phyloP scores from a whole-genome alignment of 2,113 vertebrate genomes.

The Bos indicus region DNA sequence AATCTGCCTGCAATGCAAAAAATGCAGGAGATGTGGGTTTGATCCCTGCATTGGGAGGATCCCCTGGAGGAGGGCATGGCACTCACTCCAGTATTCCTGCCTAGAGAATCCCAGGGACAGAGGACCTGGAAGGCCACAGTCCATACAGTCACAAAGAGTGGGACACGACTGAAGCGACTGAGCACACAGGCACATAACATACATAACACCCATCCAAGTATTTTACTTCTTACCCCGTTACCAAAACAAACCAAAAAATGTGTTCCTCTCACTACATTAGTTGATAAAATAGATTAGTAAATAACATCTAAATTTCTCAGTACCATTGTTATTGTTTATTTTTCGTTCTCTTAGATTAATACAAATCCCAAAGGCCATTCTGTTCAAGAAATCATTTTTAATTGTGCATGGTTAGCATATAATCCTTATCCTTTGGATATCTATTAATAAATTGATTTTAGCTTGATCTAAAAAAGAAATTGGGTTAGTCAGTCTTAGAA shows the following conservation, averaged over 20 bases:
- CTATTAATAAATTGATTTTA: not conserved
- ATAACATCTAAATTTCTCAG: not conserved
- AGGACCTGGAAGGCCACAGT: not conserved
- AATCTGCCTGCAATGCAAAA: not conserved
- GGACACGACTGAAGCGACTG: accelerated
- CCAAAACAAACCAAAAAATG: not conserved
- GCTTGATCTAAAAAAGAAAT: not conserved
- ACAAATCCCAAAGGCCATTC: not conserved
- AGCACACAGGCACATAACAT: not conserved
- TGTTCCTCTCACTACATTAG: not conserved
- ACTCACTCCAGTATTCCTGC: not conserved
- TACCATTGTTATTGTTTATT: not conserved
- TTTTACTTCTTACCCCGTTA: not conserved
- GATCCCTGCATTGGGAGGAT: not conserved
- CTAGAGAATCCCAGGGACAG: not conserved
- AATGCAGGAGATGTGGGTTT: not conserved
- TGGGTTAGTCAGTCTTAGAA: not conserved
- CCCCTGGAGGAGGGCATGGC: not conserved
- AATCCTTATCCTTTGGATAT: not conserved
- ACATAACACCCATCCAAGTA: not conserved
- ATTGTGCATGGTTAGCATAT: not conserved
- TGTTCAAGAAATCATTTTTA: not conserved
- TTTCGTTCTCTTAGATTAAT: not conserved
- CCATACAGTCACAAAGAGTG: not conserved
- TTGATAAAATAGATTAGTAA: constrained; percentile 5